A percentile compares a stretch with the other conserved stretches of the same genome.
Conservation (phyloP, 2,797 vertebrate genomes). For the Eospalax fontanierii region DNA sequence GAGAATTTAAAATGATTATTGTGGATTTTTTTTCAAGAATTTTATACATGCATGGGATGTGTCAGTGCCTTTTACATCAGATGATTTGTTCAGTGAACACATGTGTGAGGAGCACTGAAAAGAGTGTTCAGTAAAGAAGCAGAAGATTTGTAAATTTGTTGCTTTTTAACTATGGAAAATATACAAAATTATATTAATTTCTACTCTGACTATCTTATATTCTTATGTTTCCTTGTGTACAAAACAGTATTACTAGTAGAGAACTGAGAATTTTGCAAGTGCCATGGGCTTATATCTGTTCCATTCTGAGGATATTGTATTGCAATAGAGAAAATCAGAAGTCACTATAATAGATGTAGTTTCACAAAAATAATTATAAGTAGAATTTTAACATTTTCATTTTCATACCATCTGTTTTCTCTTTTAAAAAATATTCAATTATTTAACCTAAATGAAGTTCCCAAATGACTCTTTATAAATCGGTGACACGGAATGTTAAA, state of each 20-base stretch:
- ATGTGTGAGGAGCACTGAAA: background rate
- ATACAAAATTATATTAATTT: background rate
- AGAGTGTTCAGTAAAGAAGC: background rate
- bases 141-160: background rate
- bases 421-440: background rate
- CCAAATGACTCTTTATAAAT: background rate
- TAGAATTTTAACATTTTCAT: background rate
- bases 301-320: background rate
- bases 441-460: background rate
- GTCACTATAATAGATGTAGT: background rate
- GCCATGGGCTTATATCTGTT: background rate
- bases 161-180: background rate
- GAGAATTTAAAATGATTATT: no score
- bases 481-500: background rate
- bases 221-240: background rate
- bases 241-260: slow-evolving; percentile 37
- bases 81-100: background rate
- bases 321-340: background rate
- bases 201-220: background rate
- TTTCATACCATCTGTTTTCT: background rate
- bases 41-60: background rate
- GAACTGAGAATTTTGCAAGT: slow-evolving; percentile 46
- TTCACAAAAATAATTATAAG: background rate
- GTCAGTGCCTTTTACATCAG: background rate
- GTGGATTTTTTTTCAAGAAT: no score